A percentile compares a stretch with the other conserved stretches of the same genome.
Conservation (phyloP, 1,140 invertebrate genomes). For the Euura saliciscinereae region DNA sequence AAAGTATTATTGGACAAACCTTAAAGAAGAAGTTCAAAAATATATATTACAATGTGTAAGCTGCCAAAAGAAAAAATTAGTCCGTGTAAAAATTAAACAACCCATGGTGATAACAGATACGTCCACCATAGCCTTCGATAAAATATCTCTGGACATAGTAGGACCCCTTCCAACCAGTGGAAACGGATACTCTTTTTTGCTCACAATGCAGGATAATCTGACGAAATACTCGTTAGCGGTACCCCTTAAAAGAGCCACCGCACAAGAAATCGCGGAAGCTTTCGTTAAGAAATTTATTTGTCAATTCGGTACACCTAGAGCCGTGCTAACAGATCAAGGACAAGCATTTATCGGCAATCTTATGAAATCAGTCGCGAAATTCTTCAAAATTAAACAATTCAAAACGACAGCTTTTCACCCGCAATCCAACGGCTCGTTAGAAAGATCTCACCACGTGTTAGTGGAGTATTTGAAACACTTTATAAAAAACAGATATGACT, state of each 20-base stretch:
- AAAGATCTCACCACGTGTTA: constrained; percentile 33
- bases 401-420: constrained; percentile 33
- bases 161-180: no score
- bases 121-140: constrained; percentile 9
- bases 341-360: constrained; percentile 30
- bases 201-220: no score
- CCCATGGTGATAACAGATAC: constrained; percentile 15
- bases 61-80: constrained; percentile 15
- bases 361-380: constrained; percentile 30
- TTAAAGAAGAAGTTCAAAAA: constrained; percentile 13
- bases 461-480: constrained; percentile 32
- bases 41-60: constrained; percentile 1
- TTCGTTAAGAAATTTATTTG: constrained; percentile 30
- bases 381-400: constrained; percentile 32
- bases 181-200: no score
- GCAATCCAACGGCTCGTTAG: constrained; percentile 32
- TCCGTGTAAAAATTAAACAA: constrained; percentile 8
- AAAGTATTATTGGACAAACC: constrained; percentile 1
- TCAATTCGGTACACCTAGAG: constrained; percentile 31
- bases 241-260: background rate
- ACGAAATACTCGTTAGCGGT: constrained; percentile 4
- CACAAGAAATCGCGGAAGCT: constrained; percentile 22
- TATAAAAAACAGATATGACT: no score
- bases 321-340: constrained; percentile 36
- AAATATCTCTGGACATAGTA: background rate